These are phyloP conservation scores for Hyposoter dolosus DNA, from an alignment of 2,888 invertebrate species.

Conservation along the genomic window DNA sequence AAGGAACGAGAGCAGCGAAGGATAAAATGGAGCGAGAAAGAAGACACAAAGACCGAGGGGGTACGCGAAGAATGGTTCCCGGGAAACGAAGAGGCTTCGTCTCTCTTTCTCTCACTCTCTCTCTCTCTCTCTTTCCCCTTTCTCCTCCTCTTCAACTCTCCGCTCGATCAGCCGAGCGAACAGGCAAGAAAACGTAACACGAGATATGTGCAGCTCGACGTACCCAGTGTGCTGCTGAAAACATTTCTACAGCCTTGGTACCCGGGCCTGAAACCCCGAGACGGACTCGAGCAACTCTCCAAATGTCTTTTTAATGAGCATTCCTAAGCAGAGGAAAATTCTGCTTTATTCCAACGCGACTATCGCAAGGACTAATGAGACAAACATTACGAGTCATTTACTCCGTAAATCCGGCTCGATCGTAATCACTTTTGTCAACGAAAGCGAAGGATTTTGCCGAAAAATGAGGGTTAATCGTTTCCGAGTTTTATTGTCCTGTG, in stretches of 20 bases:
- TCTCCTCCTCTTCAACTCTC: neutral
- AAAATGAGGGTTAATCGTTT: neutral
- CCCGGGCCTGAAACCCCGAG: neutral
- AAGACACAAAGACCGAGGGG: slow-evolving; percentile 63
- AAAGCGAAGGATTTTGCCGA: neutral
- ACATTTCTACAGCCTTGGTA: slow-evolving; percentile 29
- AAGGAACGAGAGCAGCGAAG: slow-evolving; percentile 36
- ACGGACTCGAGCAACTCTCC: neutral
- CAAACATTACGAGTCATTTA: neutral
- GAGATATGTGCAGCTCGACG: slow-evolving; percentile 12
- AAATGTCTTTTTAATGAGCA: neutral
- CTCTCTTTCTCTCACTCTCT: slow-evolving; percentile 27
- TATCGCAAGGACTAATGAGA: neutral
- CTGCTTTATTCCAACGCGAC: neutral
- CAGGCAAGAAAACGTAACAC: slow-evolving; percentile 44
- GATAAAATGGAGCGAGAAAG: slow-evolving; percentile 60
- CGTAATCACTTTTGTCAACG: neutral
- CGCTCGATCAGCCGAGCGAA: neutral
- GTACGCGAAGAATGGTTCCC: slow-evolving; percentile 58
- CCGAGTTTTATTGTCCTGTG: neutral
- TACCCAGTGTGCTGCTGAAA: neutral
- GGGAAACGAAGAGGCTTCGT: slow-evolving; percentile 48
- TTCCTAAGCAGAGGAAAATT: neutral
- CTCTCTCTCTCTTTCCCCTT: slow-evolving; percentile 17
- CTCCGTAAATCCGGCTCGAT: neutral